Evolutionary conservation across 2,797 vertebrate species (phyloP), one percentile per base, ranked within the genome.

Genomic region (Sciurus vulgaris): DNA sequence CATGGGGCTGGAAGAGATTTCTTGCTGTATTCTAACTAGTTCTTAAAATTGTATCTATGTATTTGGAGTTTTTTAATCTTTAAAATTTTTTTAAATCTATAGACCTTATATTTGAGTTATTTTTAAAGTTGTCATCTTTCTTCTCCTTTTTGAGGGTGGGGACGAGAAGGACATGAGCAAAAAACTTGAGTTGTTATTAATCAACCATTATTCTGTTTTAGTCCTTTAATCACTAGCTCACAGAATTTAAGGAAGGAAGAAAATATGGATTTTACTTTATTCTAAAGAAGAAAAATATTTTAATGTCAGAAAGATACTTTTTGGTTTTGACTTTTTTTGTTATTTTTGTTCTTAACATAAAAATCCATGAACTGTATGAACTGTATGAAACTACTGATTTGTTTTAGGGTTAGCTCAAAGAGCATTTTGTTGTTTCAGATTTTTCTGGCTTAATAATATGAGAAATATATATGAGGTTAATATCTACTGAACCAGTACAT

Each of bases 21-120:
- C 24, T 85, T 61, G 18, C 56, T 51, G 11, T 44, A 59, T 84
- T 94, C 47, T 95, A 51, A 87, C 69, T 54, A 61, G 44, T 54
- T 96, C 65, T 94, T 96, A 79, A 94, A 84, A 94, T 89, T 91
- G 44, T 96, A 4, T 94, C 74, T 83, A 93, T 89, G 95, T 91
- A 79, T 88, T 94, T 91, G 86, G 85, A 81, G 22, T 13, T 76
- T 92, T 84, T 56, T 89, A 28, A 28, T 51, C 44, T 91, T 33
- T 79, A 86, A 82, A 86, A n/a, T 7, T 95, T 89, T 76, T 38
- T 38, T 65, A 22, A 81, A 47, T 63, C 49, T 67, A 11, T 86
- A 87, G 44, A n/a, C n/a, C 20, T 72, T 86, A 79, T 74, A 63
- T 93, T 89, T 94, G 22, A 89, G 30, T 89, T 93, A 49, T 33